phyloP scores from a whole-genome alignment of 1,140 invertebrate genomes.

The Drosophila insularis region DNA sequence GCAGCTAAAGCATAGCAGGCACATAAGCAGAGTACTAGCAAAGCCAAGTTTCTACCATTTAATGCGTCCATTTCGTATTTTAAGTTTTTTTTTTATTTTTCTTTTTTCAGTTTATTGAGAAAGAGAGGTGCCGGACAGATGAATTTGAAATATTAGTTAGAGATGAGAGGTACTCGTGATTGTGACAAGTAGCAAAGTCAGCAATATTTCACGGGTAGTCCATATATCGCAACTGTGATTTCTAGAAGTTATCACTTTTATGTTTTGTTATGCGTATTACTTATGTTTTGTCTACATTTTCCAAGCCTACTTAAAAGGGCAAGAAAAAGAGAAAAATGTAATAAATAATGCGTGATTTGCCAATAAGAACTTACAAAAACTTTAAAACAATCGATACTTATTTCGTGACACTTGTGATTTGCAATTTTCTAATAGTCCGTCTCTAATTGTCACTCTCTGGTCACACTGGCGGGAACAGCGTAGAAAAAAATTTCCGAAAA shows the following conservation, averaged over 20 bases:
- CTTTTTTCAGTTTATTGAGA: slow-evolving; percentile 16
- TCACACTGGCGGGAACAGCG: neutral
- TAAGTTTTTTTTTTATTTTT: slow-evolving; percentile 11
- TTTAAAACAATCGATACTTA: too few relatives aligned
- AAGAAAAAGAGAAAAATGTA: too few relatives aligned
- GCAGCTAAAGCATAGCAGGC: slow-evolving; percentile 63
- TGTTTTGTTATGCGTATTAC: neutral
- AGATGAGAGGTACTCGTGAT: neutral
- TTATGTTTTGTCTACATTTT: neutral
- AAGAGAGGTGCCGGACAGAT: neutral
- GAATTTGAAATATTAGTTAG: neutral
- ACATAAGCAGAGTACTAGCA: slow-evolving; percentile 63
- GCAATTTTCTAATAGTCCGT: neutral
- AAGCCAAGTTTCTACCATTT: slow-evolving; percentile 54
- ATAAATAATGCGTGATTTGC: too few relatives aligned
- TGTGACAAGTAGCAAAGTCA: neutral
- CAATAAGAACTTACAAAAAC: too few relatives aligned
- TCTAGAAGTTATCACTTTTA: neutral
- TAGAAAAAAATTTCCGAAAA: slow-evolving; percentile 3
- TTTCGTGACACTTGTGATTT: neutral
- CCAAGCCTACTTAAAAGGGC: neutral
- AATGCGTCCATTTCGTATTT: slow-evolving; percentile 43
- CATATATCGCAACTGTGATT: too few relatives aligned
- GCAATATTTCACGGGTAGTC: neutral
- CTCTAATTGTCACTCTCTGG: neutral